Evolutionary conservation across 2,797 vertebrate species (phyloP), one percentile per base, ranked within the genome.

Genomic region (Rhadinocentrus ornatus): DNA sequence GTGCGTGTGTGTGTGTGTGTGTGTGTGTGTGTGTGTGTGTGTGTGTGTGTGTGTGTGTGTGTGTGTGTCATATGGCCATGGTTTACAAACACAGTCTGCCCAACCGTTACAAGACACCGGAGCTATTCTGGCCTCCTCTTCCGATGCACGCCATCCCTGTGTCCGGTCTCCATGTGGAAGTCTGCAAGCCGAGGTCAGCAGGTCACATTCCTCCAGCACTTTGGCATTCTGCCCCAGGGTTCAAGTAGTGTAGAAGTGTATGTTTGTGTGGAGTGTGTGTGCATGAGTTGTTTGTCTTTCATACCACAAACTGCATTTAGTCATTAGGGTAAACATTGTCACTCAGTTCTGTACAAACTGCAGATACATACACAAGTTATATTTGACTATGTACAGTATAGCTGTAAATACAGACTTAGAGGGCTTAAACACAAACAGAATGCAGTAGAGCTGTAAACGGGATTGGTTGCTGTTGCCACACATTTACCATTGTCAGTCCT

Each of bases 131-230:
- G 91, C 89, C 88, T 86, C 75, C 67, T 86, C 89, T 89, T 89
- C 81, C 81, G 75, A 80, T 74, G 75, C 88, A 85, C 89, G 77
- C 86, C 84, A 89, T 86, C 83, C 89, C 58, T 82, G 84, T 82
- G 90, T 94, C 88, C 87, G 69, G 87, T 88, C 85, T 91, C 82
- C 83, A 77, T 90, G 91, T 92, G 90, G 89, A 93, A 90, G 91
- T 93, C 89, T 90, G 88, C 86, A 86, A 91, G 85, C 86, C 87
- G 89, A 91, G 93, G 94, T 94, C 92, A 94, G 59, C 72, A 58
- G 93, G 93, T 93, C 91, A 90, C 89, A 95, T 94, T 94, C 94
- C 93, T 90, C 80, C 83, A 92, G 84, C 81, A 89, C 86, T 89
- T 89, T 89, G 86, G 92, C 91, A 92, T 93, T 90, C 88, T 88